Evolutionary conservation across 92 coral and sea anemone genomes (phyloP), one percentile per base, ranked within the genome.

Genomic region (Epizoanthus scotinus): DNA sequence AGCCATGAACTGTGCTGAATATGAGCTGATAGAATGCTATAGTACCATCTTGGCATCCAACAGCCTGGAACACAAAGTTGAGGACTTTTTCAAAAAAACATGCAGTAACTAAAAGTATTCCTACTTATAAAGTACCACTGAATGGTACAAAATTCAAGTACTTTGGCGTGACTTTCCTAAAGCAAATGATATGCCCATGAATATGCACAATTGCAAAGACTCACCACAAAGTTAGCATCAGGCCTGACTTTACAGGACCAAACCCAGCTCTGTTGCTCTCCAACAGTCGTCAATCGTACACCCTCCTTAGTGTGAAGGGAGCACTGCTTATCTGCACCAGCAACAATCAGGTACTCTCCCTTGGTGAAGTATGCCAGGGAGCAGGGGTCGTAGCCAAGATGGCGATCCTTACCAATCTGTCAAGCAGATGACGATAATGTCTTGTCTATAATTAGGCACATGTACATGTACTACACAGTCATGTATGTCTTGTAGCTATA

Each of bases 41-140:
- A 56, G 98, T 95, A 3, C 98, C 98, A 89, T 95, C 98, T 71
- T 95, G 98, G 83, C 98, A 95, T 6, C 98, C 98, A 13, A 91
- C 70, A 0, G 97, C 98, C 98, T 95, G 63, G 20, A 84, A 73
- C 19, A 63, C 0, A 3, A 38, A 66, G 28, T 31, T 20, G 15
- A 54, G 24, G 21, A 15, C 28, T 22, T 7, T n/a, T n/a, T n/a
- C n/a, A n/a, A n/a, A n/a, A n/a, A n/a, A n/a, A n/a, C n/a, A n/a
- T n/a, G n/a, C 17, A 63, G 28, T 63, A 20, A n/a, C n/a, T n/a
- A n/a, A n/a, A 21, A 6, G 8, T 3, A 22, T 63, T 1, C 28
- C 12, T 56, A 14, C 50, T 14, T 8, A 1, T 44, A 10, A 44
- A 8, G 50, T 44, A 8, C 26, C 17, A 9, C 14, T 22, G 12